Evolutionary conservation across 2,888 invertebrate genomes (phyloP), one percentile per base, ranked within the genome.

Genomic region (Tetragonula carbonaria): DNA sequence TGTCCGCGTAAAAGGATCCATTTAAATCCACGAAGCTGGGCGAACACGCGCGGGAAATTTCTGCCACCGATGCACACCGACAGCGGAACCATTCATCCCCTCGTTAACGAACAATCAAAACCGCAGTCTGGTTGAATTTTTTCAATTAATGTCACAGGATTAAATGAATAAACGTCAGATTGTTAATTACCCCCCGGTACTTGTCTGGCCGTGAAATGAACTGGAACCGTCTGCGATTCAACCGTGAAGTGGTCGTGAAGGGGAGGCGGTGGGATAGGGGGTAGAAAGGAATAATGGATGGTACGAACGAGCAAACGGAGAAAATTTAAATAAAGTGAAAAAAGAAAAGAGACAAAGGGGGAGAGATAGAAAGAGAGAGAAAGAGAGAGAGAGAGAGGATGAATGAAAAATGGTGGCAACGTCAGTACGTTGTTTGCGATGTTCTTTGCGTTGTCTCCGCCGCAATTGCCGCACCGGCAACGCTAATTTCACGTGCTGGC

Each of bases 1-100:
- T 82, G 86, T 82, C 87, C 86, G 82, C 88, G 87, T 86, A 88
- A 89, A 89, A 89, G 88, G 87, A 83, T 82, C 84, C 87, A 89
- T 89, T 89, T 89, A 87, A 88, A 89, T 87, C 80, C 82, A 83
- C 78, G 74, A 71, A 82, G 84, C 65, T 66, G 70, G 65, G 16
- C 53, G 79, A 74, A 65, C 86, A 86, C 77, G 76, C 78, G 71
- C 76, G 84, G 86, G 70, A 85, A 88, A 88, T 88, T 86, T 78
- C 80, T 74, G 78, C 71, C 78, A 74, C 63, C 74, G 75, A 51
- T 67, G 81, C 65, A 23, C n/a, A 65, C 57, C 68, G 72, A 66
- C 81, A 72, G 65, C 77, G 65, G n/a, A 53, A 33, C 74, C 65
- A 67, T 80, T 76, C 74, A 55, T 76, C 59, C 55, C 79, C 80